Evolutionary conservation across 1,140 invertebrate genomes (phyloP), one percentile per base, ranked within the genome.

Genomic region (Helicoverpa armigera): DNA sequence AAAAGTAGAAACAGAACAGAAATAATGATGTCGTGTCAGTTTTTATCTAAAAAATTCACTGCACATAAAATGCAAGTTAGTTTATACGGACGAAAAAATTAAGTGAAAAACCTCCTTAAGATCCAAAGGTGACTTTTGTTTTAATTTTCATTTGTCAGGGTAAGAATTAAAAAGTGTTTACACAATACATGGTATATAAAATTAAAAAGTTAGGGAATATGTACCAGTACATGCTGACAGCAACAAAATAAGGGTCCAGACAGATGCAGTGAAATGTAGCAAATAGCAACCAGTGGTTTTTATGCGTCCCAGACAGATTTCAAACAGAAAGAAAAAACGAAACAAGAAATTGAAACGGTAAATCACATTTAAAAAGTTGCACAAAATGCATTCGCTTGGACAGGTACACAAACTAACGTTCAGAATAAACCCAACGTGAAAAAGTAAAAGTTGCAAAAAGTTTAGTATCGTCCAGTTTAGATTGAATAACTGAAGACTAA

Each of bases 1-100:
- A 56, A 56, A 56, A 73, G 53, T 73, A 31, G 70, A 73, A 73
- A 73, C 54, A 73, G 53, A 16, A 58, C n/a, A 43, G 48, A 56
- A n/a, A 73, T 56, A 58, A 73, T 4, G 53, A 73, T 53, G 13
- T 73, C 53, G 70, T 56, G 50, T 53, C 18, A 51, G 67, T n/a
- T 31, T 67, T 54, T 53, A 72, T 72, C 69, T 51, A 50, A 23
- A 58, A 56, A 43, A 58, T 58, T 58, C 31, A 73, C 1, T 53
- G 43, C 69, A 31, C 50, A 54, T 31, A 31, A 29, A 31, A 50
- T 54, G 50, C 50, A 53, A 70, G 50, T 16, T 70, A 7, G 48
- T 54, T 31, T 51, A 23, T 50, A 2, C 2, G 23, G 23, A 18
- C 67, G 18, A 29, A 70, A 67, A 48, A 16, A 16, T 70, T 13